phyloP scores from a whole-genome alignment of 2,888 invertebrate genomes.

The Apodemia duryi region DNA sequence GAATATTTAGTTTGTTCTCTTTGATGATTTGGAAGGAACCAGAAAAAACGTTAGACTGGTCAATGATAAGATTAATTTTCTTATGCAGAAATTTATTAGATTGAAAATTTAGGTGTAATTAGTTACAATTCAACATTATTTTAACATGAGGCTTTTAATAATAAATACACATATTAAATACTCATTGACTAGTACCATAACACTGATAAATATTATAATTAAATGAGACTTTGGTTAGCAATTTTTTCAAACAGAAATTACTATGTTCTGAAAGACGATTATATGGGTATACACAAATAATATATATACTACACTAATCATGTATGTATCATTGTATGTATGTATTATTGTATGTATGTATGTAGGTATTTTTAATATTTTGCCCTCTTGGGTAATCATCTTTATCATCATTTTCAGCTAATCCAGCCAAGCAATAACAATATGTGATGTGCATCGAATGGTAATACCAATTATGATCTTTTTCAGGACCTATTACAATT shows the following conservation, averaged over 20 bases:
- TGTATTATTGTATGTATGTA: no score
- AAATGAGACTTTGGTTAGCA: background rate
- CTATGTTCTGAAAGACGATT: conserved; percentile 23
- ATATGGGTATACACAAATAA: background rate
- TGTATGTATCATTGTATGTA: no score
- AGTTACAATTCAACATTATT: conserved; percentile 65
- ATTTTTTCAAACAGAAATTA: conserved; percentile 20
- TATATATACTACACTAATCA: no score
- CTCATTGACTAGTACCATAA: conserved; percentile 64
- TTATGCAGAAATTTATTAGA: conserved; percentile 72
- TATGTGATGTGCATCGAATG: no score
- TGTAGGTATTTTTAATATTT: no score
- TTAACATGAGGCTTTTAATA: conserved; percentile 57
- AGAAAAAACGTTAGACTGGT: conserved; percentile 41
- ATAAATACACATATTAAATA: conserved; percentile 46
- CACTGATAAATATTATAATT: conserved; percentile 31
- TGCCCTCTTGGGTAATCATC: no score
- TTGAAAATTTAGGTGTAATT: conserved; percentile 64
- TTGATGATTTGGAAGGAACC: conserved; percentile 16
- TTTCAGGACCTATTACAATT: no score
- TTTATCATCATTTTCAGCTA: no score
- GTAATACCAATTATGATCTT: no score
- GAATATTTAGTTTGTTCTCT: background rate
- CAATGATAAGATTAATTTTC: conserved; percentile 41
- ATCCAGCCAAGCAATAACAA: no score